Base-by-base conservation (phyloP, 2,888 invertebrate genomes). In the Cyclophora albipunctata region DNA sequence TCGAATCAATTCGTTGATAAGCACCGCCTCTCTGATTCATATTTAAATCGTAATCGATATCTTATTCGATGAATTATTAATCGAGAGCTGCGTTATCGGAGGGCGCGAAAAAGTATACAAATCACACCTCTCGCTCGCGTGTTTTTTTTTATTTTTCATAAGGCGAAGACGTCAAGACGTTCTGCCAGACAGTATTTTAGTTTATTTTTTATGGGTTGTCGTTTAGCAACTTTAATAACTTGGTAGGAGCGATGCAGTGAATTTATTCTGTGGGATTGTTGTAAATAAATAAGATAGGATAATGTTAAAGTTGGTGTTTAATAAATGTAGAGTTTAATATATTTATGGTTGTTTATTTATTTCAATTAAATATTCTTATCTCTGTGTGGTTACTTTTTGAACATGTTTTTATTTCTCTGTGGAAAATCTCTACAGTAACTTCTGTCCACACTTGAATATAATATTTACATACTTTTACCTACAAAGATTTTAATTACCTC, bases 31-130 rank as follows among this genome's bases (percentile, higher is more conserved):
- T 54, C 49, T 43, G 58, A 66, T 65, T 61, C 60, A 57, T 57
- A 60, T 71, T 69, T 62, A 62, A 62, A 67, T 67, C 54, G 67
- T 67, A 75, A 74, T 74, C 75, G 76, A 78, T 79, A 81, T 76
- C 73, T 69, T 66, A 69, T 66, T 70, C 65, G 65, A 67, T 71
- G 64, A 71, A 77, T 77, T 75, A 78, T 73, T 74, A 73, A 78
- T 78, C 77, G 42, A n/a, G 7, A 6, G 71, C 68, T 71, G 63
- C 57, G 55, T 78, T 82, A 83, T 81, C 77, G 75, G 65, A 61
- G 64, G 72, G 80, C 72, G 82, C 74, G 80, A 83, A 84, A 78
- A 83, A 76, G 77, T 77, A 79, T 74, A 84, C 84, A 85, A 84
- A 84, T 86, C 84, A 83, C 84, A 81, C 80, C 75, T 84, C 79